Evolutionary conservation across 1,140 invertebrate genomes (phyloP).

Genomic region (Metaphire vulgaris): DNA sequence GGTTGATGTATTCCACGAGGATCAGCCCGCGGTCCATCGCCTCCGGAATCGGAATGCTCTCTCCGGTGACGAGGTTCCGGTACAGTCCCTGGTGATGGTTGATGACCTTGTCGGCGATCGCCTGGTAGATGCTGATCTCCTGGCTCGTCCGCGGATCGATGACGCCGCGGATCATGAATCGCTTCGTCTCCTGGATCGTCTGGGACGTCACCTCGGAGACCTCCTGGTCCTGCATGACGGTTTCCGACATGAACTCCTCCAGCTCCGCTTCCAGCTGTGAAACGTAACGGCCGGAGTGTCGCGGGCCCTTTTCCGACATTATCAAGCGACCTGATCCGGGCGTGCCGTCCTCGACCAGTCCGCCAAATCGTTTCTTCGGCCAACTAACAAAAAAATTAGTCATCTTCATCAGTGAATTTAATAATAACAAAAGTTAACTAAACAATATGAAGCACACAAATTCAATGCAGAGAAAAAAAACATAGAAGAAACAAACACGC

Average conservation of each 20-base stretch:
- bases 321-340: background rate
- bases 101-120: slow-evolving; percentile 43
- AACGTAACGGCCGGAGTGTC: background rate
- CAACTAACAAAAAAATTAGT: too few relatives aligned
- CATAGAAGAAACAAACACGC: too few relatives aligned
- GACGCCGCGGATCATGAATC: slow-evolving; percentile 43
- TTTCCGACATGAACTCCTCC: slow-evolving; percentile 2
- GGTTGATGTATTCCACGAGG: slow-evolving; percentile 43
- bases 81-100: slow-evolving; percentile 37
- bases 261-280: background rate
- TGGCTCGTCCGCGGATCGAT: slow-evolving; percentile 41
- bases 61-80: slow-evolving; percentile 41
- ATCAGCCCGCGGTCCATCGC: slow-evolving; percentile 56
- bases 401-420: too few relatives aligned
- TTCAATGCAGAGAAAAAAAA: too few relatives aligned
- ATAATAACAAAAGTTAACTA: too few relatives aligned
- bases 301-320: background rate
- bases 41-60: slow-evolving; percentile 53
- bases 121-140: slow-evolving; percentile 43
- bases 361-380: background rate
- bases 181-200: slow-evolving; percentile 34
- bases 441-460: too few relatives aligned
- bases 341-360: background rate
- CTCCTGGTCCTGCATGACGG: background rate
- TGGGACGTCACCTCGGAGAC: slow-evolving; percentile 11